These are phyloP conservation scores for Cuculus canorus DNA, from an alignment of 2,797 vertebrate species.

Conservation along the genomic window DNA sequence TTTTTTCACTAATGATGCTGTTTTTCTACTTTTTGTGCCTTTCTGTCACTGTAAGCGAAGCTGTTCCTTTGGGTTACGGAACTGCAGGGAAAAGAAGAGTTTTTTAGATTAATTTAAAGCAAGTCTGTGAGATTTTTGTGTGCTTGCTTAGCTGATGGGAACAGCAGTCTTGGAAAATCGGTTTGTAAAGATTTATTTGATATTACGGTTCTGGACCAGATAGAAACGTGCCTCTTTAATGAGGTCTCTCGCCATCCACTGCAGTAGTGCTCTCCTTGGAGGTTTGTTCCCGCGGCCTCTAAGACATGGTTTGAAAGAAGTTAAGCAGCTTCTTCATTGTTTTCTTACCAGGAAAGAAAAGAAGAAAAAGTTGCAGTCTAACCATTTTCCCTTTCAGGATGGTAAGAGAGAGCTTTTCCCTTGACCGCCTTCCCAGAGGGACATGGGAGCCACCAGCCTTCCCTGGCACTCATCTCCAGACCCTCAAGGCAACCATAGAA, in stretches of 20 bases:
- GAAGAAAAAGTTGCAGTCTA: background rate
- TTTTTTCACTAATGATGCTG: background rate
- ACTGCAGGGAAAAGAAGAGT: background rate
- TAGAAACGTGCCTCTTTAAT: background rate
- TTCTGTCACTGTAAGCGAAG: background rate
- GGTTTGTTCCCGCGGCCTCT: background rate
- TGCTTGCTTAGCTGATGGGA: background rate
- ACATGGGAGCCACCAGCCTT: background rate
- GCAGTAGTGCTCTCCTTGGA: background rate
- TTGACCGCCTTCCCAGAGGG: background rate
- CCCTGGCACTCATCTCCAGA: background rate
- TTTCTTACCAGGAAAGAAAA: constrained; percentile 7
- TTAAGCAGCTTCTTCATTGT: constrained; percentile 16
- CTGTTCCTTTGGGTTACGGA: background rate
- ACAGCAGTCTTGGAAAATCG: background rate
- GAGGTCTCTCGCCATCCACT: background rate
- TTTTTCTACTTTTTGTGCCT: background rate
- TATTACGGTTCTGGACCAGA: background rate
- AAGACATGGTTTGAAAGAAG: background rate
- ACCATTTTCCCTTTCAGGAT: constrained; percentile 9
- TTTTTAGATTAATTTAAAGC: background rate
- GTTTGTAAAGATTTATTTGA: background rate
- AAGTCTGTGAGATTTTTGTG: background rate
- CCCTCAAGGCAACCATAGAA: background rate
- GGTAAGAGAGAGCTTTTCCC: background rate